Evolutionary conservation across 1,140 invertebrate genomes (phyloP), one percentile per base, ranked within the genome.

Genomic region (Idris sp.): DNA sequence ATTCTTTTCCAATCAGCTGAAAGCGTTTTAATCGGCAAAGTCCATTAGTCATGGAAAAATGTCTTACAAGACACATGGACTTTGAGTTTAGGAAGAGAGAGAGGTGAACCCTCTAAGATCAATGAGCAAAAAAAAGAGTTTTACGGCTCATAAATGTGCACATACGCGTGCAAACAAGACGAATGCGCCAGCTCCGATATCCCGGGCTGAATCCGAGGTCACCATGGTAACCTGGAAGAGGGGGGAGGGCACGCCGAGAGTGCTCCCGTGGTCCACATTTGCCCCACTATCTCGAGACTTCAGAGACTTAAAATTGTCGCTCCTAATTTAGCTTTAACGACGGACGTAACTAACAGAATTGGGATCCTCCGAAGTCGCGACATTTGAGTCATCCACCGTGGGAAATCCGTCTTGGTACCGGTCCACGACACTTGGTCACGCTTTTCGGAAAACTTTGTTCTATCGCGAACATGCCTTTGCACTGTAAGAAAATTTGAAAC

Each of bases 141-240:
- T 48, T 41, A 53, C 33, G 48, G 48, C 51, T 54, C 61, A 62
- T 59, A 58, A 76, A 44, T 25, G 69, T 68, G 71, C 69, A 76
- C 43, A 61, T 71, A 72, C 40, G 36, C 59, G 61, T 72, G 65
- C 65, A 74, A 51, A 74, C 58, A 58, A 58, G 54, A 59, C 68
- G 64, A 72, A 73, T 69, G 64, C 62, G 58, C 74, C 54, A 82
- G 81, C 79, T 81, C 82, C 76, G 51, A 69, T 65, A 71, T 81
- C 83, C 84, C 85, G 85, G 84, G 83, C 74, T 46, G 61, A 53
- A 86, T 86, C 83, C 80, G 79, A 79, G 76, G 80, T 86, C 77
- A 76, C 80, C 79, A 86, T 84, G 72, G 82, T 79, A 82, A 86
- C 84, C 56, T 9, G 38, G 38, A 18, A 19, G 10, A 25, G 26